Evolutionary conservation across 2,888 invertebrate genomes (phyloP), one percentile per base, ranked within the genome.

Genomic region (Drosophila paramelanica): DNA sequence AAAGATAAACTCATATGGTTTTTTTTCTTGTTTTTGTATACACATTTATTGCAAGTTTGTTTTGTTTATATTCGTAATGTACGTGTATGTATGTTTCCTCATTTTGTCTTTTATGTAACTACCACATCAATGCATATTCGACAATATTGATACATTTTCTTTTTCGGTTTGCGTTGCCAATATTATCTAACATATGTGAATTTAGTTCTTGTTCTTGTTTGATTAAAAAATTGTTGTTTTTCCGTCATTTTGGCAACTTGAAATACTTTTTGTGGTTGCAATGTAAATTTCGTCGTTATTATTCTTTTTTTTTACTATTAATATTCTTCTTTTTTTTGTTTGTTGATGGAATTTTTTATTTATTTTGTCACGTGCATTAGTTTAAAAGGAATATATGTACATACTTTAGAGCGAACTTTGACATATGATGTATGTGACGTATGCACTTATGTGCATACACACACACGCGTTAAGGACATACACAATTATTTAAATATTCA

Each of bases 1-100:
- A 33, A 36, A 36, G 8, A 20, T 3, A 31, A 33, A 33, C n/a
- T n/a, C 20, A 45, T 8, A 3, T 20, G 17, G 23, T 5, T 42
- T 38, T 42, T 38, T 17, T 55, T 71, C 77, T 31, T 49, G 55
- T 76, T 89, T 91, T 82, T 91, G 91, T 91, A 88, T 91, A 91
- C 83, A 83, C 91, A 91, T 91, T 91, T 91, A 91, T 91, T 92
- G 92, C 92, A 91, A 86, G 84, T 83, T 90, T 88, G 43, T 59
- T 66, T 83, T 81, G 64, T 86, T 81, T 83, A 81, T 78, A 77
- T 84, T 75, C 62, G 56, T 84, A 73, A 83, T 84, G 70, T 75
- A 83, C 67, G 81, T 87, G 84, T 81, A 67, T 78, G 67, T 64
- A 71, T 73, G 59, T 66, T 72, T 67, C 31, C 36, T 50, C 60